phyloP scores from a whole-genome alignment of 2,797 vertebrate genomes.

The Microhierax caerulescens region DNA sequence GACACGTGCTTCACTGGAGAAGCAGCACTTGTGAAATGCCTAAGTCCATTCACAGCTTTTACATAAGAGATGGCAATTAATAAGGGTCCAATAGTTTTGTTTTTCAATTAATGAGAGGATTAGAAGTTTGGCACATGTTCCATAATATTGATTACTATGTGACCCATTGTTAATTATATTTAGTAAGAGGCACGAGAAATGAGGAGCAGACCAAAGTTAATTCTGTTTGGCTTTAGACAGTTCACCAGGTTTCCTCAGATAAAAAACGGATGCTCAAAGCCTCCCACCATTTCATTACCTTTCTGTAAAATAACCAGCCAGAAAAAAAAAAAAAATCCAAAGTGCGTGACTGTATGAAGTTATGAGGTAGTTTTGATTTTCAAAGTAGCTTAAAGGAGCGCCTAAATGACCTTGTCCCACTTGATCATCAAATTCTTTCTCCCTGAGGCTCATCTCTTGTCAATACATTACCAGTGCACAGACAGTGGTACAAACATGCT shows the following conservation, averaged over 20 bases:
- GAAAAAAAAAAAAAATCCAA: background rate
- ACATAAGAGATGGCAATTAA: background rate
- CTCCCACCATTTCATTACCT: background rate
- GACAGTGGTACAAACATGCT: background rate
- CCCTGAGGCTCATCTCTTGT: conserved; percentile 76
- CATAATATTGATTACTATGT: background rate
- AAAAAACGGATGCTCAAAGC: background rate
- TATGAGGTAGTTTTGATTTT: background rate
- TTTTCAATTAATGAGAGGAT: conserved; percentile 7
- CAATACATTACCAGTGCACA: conserved; percentile 80
- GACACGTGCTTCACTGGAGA: background rate
- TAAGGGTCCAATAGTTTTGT: background rate
- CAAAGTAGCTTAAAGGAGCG: conserved; percentile 21
- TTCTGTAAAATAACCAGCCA: background rate
- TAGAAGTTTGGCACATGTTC: background rate
- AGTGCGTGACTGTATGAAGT: background rate
- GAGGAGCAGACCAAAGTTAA: background rate
- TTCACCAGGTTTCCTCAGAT: background rate
- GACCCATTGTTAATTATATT: background rate
- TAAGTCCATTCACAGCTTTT: background rate
- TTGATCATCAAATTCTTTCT: conserved; percentile 73
- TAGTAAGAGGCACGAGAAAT: background rate
- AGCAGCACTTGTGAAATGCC: background rate
- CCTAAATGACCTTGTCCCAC: conserved; percentile 85
- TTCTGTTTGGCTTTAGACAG: background rate